phyloP scores from a whole-genome alignment of 2,113 vertebrate genomes.

The Oryzias curvinotus region DNA sequence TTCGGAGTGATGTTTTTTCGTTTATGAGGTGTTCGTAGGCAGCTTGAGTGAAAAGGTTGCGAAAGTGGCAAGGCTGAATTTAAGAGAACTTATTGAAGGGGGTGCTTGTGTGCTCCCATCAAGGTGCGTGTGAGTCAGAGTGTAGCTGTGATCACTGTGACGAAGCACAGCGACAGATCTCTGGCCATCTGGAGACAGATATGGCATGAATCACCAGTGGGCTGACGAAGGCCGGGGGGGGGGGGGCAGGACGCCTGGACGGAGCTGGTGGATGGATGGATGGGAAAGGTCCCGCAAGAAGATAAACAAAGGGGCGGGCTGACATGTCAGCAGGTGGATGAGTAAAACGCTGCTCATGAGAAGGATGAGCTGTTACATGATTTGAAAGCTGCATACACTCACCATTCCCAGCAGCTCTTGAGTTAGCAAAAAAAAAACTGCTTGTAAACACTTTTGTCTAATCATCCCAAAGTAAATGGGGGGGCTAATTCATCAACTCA shows the following conservation, averaged over 20 bases:
- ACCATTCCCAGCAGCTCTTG: conserved; percentile 15
- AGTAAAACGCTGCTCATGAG: conserved; percentile 19
- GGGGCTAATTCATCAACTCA: conserved; percentile 29
- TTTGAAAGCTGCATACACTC: neutral
- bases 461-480: conserved; percentile 44
- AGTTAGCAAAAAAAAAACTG: conserved; percentile 44
- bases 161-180: conserved; percentile 57
- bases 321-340: conserved; percentile 35
- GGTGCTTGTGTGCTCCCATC: conserved; percentile 15
- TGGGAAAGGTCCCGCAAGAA: conserved; percentile 6
- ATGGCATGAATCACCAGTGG: conserved; percentile 60
- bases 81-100: neutral
- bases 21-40: conserved; percentile 9
- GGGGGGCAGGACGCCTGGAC: conserved; percentile 4
- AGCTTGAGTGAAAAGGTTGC: conserved; percentile 19
- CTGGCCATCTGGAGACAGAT: conserved; percentile 71
- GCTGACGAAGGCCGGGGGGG: conserved; percentile 15
- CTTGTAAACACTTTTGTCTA: conserved; percentile 56
- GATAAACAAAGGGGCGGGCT: conserved; percentile 12
- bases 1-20: conserved; percentile 2
- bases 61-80: neutral
- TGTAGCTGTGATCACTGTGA: conserved; percentile 55
- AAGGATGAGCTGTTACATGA: conserved; percentile 11
- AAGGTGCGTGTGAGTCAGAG: conserved; percentile 28
- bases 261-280: conserved; percentile 15